Evolutionary conservation across 2,888 invertebrate species (phyloP), one percentile per base, ranked within the genome.

Genomic region (Drosophila seclusa): DNA sequence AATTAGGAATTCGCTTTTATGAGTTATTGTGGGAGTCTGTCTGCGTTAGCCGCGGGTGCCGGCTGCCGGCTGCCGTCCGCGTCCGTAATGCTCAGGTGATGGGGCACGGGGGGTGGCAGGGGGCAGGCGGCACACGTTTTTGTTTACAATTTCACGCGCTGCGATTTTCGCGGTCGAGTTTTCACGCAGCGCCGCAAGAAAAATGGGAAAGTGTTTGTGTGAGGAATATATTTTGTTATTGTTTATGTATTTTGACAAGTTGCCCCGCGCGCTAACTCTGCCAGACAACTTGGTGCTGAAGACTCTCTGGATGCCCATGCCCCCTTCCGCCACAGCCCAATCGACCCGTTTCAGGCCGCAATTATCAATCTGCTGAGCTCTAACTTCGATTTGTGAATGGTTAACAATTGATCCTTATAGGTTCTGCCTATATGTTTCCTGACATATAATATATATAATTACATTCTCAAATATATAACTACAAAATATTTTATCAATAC

Each of bases 241-340:
- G 92, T 92, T 92, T 92, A 92, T 87, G 80, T 92, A 91, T 92
- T 92, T 92, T 92, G 92, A 92, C 93, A 92, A 87, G 89, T 83
- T 91, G 82, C 82, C 66, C 78, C 68, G 69, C 63, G 82, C 79
- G 74, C 76, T 77, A 76, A 72, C 75, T 75, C 80, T 85, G 81
- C 91, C 90, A 89, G 88, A 91, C 91, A 89, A 79, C 67, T 82
- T 78, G 89, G 91, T 78, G 82, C 83, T 77, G 66, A 45, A 71
- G 64, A 36, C 48, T 36, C 42, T 27, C 63, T 27, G 74, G n/a
- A 38, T 3, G 4, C 24, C 10, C 11, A 48, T 3, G 7, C n/a
- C 13, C 11, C 34, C n/a, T 13, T 6, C 10, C 29, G n/a, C 1
- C 24, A n/a, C 8, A n/a, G 16, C 4, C 7, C 16, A 2, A 42